phyloP scores from a whole-genome alignment of 2,113 vertebrate genomes.

The Macaca mulatta region DNA sequence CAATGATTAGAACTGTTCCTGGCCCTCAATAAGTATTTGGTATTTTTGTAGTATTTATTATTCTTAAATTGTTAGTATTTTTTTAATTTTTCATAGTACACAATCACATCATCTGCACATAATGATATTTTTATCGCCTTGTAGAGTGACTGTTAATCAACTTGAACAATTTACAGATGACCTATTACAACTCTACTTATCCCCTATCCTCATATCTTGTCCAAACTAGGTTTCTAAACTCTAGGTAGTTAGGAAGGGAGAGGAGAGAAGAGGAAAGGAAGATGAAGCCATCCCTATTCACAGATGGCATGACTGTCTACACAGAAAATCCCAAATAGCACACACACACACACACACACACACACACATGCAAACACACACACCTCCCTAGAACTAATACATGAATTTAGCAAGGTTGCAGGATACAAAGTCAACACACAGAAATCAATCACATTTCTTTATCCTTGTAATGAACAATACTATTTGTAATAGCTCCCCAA shows the following conservation, averaged over 20 bases:
- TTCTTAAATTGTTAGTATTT: not conserved
- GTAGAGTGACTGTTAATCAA: not conserved
- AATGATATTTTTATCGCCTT: not conserved
- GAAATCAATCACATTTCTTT: not conserved
- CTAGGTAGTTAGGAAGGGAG: not conserved
- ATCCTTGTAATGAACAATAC: not conserved
- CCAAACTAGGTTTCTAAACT: not conserved
- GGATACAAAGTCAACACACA: not conserved
- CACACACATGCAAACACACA: not conserved
- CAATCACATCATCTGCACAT: not conserved
- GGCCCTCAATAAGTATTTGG: not conserved
- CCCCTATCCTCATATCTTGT: not conserved
- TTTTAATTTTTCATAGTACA: constrained; percentile 31
- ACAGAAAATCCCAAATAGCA: not conserved
- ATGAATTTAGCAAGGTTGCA: not conserved
- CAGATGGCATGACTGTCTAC: not conserved
- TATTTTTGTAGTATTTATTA: constrained; percentile 40
- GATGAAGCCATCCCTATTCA: not conserved
- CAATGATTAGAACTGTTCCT: constrained; percentile 10
- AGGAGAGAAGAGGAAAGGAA: not conserved
- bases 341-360: not conserved
- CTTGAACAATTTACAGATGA: not conserved
- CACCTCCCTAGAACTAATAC: not conserved
- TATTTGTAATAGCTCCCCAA: not conserved
- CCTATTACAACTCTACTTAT: not conserved